phyloP scores from a whole-genome alignment of 1,140 invertebrate genomes.

The Platorchestia sp. region DNA sequence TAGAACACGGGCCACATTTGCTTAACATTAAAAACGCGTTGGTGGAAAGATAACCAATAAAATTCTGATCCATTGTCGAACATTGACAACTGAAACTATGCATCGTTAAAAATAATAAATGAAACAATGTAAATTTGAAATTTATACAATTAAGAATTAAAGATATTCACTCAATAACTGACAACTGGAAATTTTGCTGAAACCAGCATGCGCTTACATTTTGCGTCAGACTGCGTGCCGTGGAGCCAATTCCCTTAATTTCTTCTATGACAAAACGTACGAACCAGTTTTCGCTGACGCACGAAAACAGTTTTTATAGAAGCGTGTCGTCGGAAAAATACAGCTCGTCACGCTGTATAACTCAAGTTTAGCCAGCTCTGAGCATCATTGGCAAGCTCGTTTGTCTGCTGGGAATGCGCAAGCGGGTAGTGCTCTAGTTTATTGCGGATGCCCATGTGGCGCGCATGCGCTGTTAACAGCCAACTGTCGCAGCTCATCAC shows the following conservation, averaged over 20 bases:
- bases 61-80: too few relatives aligned
- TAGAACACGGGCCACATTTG: too few relatives aligned
- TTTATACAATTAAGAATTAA: too few relatives aligned
- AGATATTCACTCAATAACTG: too few relatives aligned
- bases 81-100: too few relatives aligned
- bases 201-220: too few relatives aligned
- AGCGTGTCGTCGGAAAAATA: not conserved
- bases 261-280: not conserved
- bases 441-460: not conserved
- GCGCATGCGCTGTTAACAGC: not conserved
- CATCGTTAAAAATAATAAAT: too few relatives aligned
- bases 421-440: not conserved
- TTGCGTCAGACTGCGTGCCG: not conserved
- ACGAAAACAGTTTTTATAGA: too few relatives aligned
- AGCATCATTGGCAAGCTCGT: not conserved
- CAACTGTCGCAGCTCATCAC: slow-evolving; percentile 5
- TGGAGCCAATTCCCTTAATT: not conserved
- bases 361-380: not conserved
- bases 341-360: not conserved
- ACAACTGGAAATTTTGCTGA: not conserved
- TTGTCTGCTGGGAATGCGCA: not conserved
- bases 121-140: too few relatives aligned
- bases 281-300: not conserved
- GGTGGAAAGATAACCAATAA: too few relatives aligned
- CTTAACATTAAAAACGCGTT: too few relatives aligned